phyloP scores from a whole-genome alignment of 1,140 invertebrate genomes.

The Neuroterus valhalla region DNA sequence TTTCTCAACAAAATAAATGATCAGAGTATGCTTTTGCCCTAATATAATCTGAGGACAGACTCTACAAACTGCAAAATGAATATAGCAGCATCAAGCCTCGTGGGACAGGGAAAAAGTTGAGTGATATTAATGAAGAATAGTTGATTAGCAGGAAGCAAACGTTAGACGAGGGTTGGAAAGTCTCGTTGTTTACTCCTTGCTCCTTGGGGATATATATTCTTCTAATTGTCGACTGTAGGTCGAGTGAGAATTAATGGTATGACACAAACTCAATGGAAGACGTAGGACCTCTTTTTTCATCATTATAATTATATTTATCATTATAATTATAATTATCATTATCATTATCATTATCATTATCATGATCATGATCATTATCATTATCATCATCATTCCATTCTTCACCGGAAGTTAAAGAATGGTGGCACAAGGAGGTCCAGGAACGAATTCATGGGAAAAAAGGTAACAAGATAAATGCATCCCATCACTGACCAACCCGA shows the following conservation, averaged over 20 bases:
- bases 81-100: not conserved
- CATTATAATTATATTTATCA: too few species aligned
- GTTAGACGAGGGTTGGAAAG: conserved; percentile 18
- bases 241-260: conserved; percentile 53
- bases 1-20: not conserved
- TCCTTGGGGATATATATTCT: conserved; percentile 52
- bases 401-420: not conserved
- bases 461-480: conserved; percentile 1
- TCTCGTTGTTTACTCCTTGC: not conserved
- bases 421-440: too few species aligned
- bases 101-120: conserved; percentile 50
- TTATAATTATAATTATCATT: too few species aligned
- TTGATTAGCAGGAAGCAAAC: conserved; percentile 54
- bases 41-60: conserved; percentile 1
- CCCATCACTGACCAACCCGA: conserved; percentile 6
- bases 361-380: too few species aligned
- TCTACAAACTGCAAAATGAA: conserved; percentile 47
- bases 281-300: not conserved
- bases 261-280: not conserved
- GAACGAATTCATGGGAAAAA: not conserved
- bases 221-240: conserved; percentile 57
- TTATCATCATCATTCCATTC: not conserved
- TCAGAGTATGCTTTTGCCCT: not conserved
- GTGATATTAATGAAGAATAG: conserved; percentile 63
- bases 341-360: too few species aligned